Base-by-base conservation (phyloP, 2,888 invertebrate species). In the Thecophora atra region DNA sequence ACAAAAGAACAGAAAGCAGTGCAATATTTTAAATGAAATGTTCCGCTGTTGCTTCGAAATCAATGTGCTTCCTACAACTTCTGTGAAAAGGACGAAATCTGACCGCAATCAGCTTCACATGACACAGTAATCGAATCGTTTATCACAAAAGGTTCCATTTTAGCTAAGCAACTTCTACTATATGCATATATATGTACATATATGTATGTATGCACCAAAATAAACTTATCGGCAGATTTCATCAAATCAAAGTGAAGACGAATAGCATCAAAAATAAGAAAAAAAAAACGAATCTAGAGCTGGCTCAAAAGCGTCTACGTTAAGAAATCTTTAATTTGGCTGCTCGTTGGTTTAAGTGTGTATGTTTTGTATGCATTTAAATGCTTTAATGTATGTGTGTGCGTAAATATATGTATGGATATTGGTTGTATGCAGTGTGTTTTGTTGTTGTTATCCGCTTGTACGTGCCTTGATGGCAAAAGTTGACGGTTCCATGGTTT, bases 211-310 rank as follows among this genome's bases (percentile, higher is more conserved):
- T 68, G n/a, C 68, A 68, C 56, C 42, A 72, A 72, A 72, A 72
- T 72, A 72, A 72, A 72, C 63, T 68, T 68, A 72, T 72, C 68
- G 68, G 56, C 72, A 68, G 72, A 54, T 72, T 68, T 68, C 63
- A 72, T n/a, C 24, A 13, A 58, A 68, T 60, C 28, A 19, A 37
- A 63, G 13, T 37, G 47, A 63, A 15, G 62, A 68, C 62, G 58
- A 71, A 66, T 11, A 71, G 71, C 56, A 65, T 26, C 30, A 42
- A 56, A 47, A 64, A 71, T 30, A 66, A 65, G 7, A 65, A 47
- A 17, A 24, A 66, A 54, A 28, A 26, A 51, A 66, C 66, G 26
- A 62, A 70, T 19, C 58, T 37, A 19, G 17, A 60, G 17, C 58
- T 56, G 15, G 21, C 63, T 15, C 52, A 64, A 2, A 26, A 70